Evolutionary conservation across 1,140 invertebrate genomes (phyloP).

Genomic region (Polyergus mexicanus): DNA sequence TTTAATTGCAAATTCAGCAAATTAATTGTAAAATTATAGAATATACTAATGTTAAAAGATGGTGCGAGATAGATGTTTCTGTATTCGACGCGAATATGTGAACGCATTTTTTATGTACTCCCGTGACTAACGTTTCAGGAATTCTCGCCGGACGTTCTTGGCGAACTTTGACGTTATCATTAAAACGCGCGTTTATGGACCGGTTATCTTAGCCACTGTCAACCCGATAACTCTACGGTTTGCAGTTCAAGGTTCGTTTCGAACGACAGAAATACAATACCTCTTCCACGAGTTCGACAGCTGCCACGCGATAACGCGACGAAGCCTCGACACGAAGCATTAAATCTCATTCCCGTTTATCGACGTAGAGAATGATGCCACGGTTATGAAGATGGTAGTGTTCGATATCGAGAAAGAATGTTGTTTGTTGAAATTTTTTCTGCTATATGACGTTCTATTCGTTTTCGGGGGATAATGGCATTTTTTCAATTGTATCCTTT

Average conservation of each 20-base stretch:
- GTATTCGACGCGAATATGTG: not conserved
- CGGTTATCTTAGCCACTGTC: not conserved
- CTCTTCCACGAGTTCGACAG: slow-evolving; percentile 10
- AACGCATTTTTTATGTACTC: not conserved
- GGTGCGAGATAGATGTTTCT: not conserved
- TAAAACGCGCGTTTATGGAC: not conserved
- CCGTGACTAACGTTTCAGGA: slow-evolving; percentile 14
- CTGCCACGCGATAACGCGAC: not conserved
- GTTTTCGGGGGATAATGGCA: not conserved
- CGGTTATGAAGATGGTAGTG: not conserved
- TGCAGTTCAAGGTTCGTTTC: slow-evolving; percentile 29
- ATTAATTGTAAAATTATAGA: not conserved
- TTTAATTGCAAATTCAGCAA: not conserved
- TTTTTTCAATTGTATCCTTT: not conserved
- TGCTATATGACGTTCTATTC: not conserved
- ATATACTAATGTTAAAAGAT: not conserved
- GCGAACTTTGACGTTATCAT: slow-evolving; percentile 32
- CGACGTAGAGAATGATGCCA: not conserved
- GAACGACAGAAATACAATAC: slow-evolving; percentile 3
- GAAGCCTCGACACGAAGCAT: not conserved
- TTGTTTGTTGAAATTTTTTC: not conserved
- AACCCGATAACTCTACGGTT: slow-evolving; percentile 13
- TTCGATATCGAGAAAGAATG: not conserved
- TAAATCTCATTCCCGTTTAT: slow-evolving; percentile 2
- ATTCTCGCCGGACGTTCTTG: slow-evolving; percentile 16